These are phyloP conservation scores for Periophthalmus modestus DNA, from an alignment of 2,113 vertebrate genomes.

Conservation along the genomic window DNA sequence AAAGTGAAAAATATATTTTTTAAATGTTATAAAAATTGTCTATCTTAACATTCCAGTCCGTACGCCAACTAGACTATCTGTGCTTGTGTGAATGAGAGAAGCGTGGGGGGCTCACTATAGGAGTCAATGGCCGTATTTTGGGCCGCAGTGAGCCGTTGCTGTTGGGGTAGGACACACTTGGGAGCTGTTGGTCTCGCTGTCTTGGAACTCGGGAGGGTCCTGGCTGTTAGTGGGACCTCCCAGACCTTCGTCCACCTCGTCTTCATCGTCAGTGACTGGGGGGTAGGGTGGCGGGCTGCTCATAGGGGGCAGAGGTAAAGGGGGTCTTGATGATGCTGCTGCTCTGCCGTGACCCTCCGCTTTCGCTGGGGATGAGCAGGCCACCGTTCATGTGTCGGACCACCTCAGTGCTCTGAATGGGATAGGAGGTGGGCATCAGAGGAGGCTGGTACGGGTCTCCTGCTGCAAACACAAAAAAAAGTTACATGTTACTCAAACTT, in stretches of 20 bases:
- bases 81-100: constrained; percentile 85
- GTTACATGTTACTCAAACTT: not conserved
- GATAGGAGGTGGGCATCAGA: constrained; percentile 48
- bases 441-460: constrained; percentile 68
- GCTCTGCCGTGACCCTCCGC: constrained; percentile 32
- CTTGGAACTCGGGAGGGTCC: constrained; percentile 70
- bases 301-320: constrained; percentile 44
- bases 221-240: constrained; percentile 60
- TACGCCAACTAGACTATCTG: constrained; percentile 82
- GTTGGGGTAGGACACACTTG: constrained; percentile 85
- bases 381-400: constrained; percentile 63
- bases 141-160: constrained; percentile 83
- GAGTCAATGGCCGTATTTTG: constrained; percentile 59
- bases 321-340: constrained; percentile 46
- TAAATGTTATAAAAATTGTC: not conserved
- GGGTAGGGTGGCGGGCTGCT: constrained; percentile 48
- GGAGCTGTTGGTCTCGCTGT: constrained; percentile 74
- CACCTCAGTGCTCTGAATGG: constrained; percentile 50
- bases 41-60: not conserved
- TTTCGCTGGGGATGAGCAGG: constrained; percentile 43
- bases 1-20: not conserved
- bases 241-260: constrained; percentile 71
- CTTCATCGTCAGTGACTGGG: constrained; percentile 65
- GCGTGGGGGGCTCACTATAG: constrained; percentile 57
- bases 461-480: constrained; percentile 52